Conservation (phyloP, 2,888 invertebrate species). For the Ormia ochracea region DNA sequence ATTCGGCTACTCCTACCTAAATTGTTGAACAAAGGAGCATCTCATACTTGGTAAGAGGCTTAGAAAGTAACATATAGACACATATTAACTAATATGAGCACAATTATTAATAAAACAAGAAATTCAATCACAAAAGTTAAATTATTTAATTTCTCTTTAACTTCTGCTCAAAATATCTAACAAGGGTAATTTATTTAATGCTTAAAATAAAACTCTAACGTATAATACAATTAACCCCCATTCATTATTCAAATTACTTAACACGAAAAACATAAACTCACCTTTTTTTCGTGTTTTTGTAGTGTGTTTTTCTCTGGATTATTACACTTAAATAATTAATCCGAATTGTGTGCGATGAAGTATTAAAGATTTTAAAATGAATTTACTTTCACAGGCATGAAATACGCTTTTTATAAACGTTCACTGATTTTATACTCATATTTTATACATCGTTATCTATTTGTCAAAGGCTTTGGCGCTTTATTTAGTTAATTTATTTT, state of each 20-base stretch:
- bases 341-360: constrained; percentile 15
- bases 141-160: no score
- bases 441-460: neutral
- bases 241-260: neutral
- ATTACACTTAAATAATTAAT: constrained; percentile 23
- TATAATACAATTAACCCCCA: neutral
- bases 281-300: constrained; percentile 15
- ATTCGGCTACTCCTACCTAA: no score
- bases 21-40: no score
- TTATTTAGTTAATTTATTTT: no score
- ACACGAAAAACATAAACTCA: neutral
- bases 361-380: neutral
- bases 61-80: no score
- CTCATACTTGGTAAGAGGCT: no score
- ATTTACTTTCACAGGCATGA: neutral
- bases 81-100: neutral
- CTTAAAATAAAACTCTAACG: neutral
- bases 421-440: neutral
- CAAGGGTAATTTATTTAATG: neutral
- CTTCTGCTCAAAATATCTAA: neutral
- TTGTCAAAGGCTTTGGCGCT: neutral
- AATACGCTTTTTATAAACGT: neutral
- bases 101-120: no score
- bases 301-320: no score
- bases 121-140: neutral